A percentile compares a stretch with the other conserved stretches of the same genome.
Evolutionary conservation across 2,888 invertebrate species (phyloP).

Genomic region (Cantharis lateralis): DNA sequence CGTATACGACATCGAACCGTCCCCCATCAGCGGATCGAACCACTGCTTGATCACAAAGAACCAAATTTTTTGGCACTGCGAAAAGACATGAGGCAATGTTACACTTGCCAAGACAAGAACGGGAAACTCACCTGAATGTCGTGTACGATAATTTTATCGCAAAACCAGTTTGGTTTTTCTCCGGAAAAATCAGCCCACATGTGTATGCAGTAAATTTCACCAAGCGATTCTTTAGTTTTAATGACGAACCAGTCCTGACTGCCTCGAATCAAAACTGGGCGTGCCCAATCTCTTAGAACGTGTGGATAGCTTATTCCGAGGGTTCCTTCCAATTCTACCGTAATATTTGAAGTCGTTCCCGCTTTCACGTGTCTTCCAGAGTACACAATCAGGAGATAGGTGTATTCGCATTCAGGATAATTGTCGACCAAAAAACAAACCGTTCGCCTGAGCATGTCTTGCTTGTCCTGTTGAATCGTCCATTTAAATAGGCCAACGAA

Average conservation of each 20-base stretch:
- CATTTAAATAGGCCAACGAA: conserved; percentile 8
- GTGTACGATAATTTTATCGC: conserved; percentile 6
- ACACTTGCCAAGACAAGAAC: background rate
- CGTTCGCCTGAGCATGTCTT: background rate
- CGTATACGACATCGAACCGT: conserved; percentile 15
- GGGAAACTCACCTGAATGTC: conserved; percentile 4
- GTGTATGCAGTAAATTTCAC: conserved; percentile 12
- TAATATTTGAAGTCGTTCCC: conserved; percentile 10
- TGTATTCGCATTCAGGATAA: conserved; percentile 8
- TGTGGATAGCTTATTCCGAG: conserved; percentile 7
- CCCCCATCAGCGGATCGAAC: conserved; percentile 10
- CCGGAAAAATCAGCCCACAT: conserved; percentile 16
- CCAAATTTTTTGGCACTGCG: conserved; percentile 8
- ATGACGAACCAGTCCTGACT: conserved; percentile 16
- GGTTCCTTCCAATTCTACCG: conserved; percentile 8
- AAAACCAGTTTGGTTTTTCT: conserved; percentile 6
- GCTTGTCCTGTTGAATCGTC: background rate
- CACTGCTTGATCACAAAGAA: conserved; percentile 7
- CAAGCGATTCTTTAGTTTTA: background rate
- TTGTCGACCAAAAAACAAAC: conserved; percentile 12
- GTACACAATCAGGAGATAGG: conserved; percentile 9
- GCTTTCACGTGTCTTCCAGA: background rate
- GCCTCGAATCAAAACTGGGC: background rate
- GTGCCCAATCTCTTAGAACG: conserved; percentile 7
- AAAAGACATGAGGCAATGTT: background rate